Base-by-base conservation (phyloP, 2,888 invertebrate species). In the Apoda limacodes region DNA sequence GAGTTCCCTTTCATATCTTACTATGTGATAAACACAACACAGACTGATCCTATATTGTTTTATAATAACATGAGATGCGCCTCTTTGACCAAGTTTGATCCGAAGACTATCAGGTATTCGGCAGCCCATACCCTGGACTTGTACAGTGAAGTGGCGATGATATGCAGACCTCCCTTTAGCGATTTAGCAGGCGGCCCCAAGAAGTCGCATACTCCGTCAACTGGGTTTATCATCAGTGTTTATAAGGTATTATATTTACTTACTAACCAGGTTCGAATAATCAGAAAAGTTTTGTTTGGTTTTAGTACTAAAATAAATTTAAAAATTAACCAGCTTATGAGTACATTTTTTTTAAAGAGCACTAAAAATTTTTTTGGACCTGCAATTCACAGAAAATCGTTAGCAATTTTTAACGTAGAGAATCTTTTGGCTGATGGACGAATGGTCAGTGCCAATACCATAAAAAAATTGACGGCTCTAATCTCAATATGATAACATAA, bases 1-100 rank as follows among this genome's bases (percentile, higher is more conserved):
- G 93, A 94, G 58, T 95, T 94, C 58, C 94, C 94, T 9, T 93
- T 94, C 75, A 94, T 95, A 81, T 87, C 93, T 9, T 93, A 93
- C 64, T 94, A 93, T 72, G 86, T 94, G 55, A 90, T 95, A 71
- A 94, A 94, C 64, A 93, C 92, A 34, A 86, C 88, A 40, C 91
- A 90, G 72, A 90, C 90, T 28, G 93, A 94, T 69, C 93, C 93
- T 30, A 82, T 89, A 49, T 86, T 90, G 45, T 93, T 94, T 72
- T 93, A 93, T 70, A 88, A 90, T 57, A 90, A 90, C 55, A 87
- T 94, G 62, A 85, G 93, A 57, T 86, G 89, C 62, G 89, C 92
- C 53, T 91, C 93, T 38, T 69, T 94, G 62, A 87, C 86, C 48
- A 93, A 92, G 71, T 93, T 95, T 62, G 93, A 94, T 61, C 94